Conservation (phyloP, 2,113 vertebrate species). For the Cromileptes altivelis region DNA sequence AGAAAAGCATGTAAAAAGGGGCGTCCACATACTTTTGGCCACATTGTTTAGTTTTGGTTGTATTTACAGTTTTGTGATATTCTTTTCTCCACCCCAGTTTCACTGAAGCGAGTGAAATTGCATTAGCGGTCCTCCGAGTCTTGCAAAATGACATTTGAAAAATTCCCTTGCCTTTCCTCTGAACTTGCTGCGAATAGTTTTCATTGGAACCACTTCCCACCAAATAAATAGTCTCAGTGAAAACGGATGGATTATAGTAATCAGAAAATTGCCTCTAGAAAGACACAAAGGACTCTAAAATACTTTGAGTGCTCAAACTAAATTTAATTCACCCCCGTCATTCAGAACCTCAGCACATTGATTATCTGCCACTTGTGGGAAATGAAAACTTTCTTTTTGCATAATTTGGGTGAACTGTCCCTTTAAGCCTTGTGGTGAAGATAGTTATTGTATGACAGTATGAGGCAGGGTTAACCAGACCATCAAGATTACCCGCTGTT, state of each 20-base stretch:
- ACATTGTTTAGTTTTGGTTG: constrained; percentile 21
- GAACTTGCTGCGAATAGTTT: constrained; percentile 22
- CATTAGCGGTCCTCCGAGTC: not conserved
- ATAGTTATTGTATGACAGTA: constrained; percentile 28
- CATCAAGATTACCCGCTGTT: constrained; percentile 45
- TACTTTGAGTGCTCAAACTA: not conserved
- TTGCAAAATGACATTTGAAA: constrained; percentile 19
- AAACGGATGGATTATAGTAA: constrained; percentile 19
- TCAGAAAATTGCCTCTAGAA: constrained; percentile 19
- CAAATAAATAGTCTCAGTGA: constrained; percentile 17
- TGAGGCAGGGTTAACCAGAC: constrained; percentile 52
- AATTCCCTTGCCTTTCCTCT: constrained; percentile 28
- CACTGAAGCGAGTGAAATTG: not conserved
- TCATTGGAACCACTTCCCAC: constrained; percentile 14
- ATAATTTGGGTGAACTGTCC: not conserved
- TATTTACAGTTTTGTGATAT: constrained; percentile 1
- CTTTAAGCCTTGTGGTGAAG: constrained; percentile 24
- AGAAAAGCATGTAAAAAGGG: too few relatives aligned
- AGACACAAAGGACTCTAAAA: constrained; percentile 16
- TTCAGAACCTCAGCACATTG: not conserved
- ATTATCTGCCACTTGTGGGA: not conserved
- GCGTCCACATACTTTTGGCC: not conserved
- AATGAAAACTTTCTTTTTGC: not conserved
- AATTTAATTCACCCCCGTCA: not conserved
- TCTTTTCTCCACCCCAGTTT: not conserved